These are phyloP conservation scores for Aerospiza tachiro DNA, from an alignment of 2,797 vertebrate genomes.

Conservation along the genomic window DNA sequence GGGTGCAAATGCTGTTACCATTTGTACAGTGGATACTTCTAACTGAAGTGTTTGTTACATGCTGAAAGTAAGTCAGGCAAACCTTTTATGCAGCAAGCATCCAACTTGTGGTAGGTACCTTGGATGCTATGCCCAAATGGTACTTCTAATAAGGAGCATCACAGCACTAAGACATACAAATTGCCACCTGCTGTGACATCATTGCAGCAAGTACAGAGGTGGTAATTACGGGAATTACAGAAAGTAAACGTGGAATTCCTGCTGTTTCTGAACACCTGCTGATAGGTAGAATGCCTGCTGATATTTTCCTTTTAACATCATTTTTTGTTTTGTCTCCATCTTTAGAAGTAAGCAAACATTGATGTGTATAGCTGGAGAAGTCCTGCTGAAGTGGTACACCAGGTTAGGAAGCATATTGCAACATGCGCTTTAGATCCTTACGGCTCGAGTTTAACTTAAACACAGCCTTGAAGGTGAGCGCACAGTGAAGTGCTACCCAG, in stretches of 20 bases:
- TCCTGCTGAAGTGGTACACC: background rate
- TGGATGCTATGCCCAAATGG: background rate
- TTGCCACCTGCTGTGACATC: background rate
- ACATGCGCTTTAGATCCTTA: fast-evolving
- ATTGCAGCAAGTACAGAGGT: background rate
- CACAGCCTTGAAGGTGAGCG: background rate
- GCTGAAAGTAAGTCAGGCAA: background rate
- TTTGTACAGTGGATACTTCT: background rate
- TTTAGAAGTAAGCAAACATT: background rate
- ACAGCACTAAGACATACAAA: background rate
- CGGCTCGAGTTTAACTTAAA: background rate
- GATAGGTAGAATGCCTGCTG: background rate
- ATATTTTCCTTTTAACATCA: background rate
- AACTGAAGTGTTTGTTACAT: background rate
- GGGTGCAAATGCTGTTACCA: background rate
- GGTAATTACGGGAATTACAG: slow-evolving; percentile 39
- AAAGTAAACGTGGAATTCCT: background rate
- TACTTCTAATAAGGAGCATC: background rate
- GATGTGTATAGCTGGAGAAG: background rate
- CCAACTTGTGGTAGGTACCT: background rate
- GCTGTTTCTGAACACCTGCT: slow-evolving; percentile 38
- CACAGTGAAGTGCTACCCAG: background rate
- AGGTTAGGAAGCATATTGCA: background rate
- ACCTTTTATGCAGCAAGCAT: background rate
- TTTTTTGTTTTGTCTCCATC: background rate